Evolutionary conservation across 2,113 vertebrate species (phyloP).

Genomic region (Paratilapia polleni): DNA sequence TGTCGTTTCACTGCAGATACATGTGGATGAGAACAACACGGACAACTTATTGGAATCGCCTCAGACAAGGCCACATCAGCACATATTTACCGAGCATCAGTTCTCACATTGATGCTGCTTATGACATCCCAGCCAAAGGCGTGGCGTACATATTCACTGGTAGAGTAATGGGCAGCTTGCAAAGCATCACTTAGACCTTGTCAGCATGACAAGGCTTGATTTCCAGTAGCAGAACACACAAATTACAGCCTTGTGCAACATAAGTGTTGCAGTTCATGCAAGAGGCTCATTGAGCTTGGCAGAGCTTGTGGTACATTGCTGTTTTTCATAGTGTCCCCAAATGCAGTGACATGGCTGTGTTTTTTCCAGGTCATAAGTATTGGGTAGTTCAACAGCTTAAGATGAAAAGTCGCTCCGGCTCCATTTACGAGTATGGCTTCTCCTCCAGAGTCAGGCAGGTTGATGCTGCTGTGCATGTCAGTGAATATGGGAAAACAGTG

Average conservation of each 20-base stretch:
- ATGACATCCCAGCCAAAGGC: constrained; percentile 71
- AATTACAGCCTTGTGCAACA: constrained; percentile 65
- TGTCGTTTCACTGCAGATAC: constrained; percentile 43
- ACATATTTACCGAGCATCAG: constrained; percentile 61
- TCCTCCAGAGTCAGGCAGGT: constrained; percentile 62
- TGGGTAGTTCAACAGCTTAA: constrained; percentile 73
- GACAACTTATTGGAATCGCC: constrained; percentile 56
- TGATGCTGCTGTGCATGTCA: constrained; percentile 71
- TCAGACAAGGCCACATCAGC: constrained; percentile 58
- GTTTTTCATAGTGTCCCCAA: constrained; percentile 50
- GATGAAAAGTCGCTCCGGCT: constrained; percentile 57
- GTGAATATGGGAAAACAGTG: constrained; percentile 65
- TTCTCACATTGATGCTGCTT: constrained; percentile 69
- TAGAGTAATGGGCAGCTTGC: constrained; percentile 60
- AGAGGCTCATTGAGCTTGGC: constrained; percentile 46
- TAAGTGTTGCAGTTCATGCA: constrained; percentile 57
- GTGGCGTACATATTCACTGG: constrained; percentile 73
- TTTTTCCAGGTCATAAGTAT: constrained; percentile 76
- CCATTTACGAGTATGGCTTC: constrained; percentile 74
- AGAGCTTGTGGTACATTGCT: constrained; percentile 44
- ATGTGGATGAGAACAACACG: constrained; percentile 71
- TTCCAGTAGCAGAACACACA: constrained; percentile 36
- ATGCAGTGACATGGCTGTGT: constrained; percentile 49
- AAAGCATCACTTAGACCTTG: constrained; percentile 44
- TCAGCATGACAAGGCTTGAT: constrained; percentile 66